Conservation (phyloP, 2,113 vertebrate species). For the Scolopax mira region DNA sequence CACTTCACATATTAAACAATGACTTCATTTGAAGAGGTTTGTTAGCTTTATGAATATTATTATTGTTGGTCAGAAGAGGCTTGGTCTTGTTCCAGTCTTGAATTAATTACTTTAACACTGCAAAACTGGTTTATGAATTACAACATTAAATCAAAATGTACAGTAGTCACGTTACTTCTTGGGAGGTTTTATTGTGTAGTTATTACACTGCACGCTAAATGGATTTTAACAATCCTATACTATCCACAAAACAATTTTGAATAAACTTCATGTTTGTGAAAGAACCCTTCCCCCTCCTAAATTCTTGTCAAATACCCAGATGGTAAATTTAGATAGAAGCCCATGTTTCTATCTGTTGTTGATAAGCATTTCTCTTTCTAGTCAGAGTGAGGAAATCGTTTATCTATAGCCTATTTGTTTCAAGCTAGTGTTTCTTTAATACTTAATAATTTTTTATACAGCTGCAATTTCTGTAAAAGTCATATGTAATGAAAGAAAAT, state of each 20-base stretch:
- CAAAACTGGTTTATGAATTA: slow-evolving; percentile 9
- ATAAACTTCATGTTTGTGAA: background rate
- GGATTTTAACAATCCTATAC: background rate
- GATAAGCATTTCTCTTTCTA: background rate
- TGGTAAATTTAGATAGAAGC: slow-evolving; percentile 6
- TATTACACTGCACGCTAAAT: background rate
- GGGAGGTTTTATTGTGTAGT: slow-evolving; percentile 8
- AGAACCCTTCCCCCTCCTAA: background rate
- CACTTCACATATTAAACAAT: slow-evolving; percentile 37
- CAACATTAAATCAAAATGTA: slow-evolving; percentile 19
- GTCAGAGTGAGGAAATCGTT: background rate
- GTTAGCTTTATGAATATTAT: slow-evolving; percentile 39
- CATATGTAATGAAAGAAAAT: slow-evolving; percentile 45
- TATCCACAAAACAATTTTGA: background rate
- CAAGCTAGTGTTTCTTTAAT: background rate
- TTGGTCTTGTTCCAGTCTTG: slow-evolving; percentile 32
- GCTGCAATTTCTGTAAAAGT: slow-evolving; percentile 23
- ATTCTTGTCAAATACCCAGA: slow-evolving; percentile 8
- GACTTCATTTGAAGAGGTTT: slow-evolving; percentile 52
- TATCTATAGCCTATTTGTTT: background rate
- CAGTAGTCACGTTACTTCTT: slow-evolving; percentile 32
- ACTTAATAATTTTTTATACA: background rate
- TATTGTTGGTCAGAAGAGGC: slow-evolving; percentile 40
- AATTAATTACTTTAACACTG: slow-evolving; percentile 26
- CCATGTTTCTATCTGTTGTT: background rate